These are phyloP conservation scores for Xylota segnis DNA, from an alignment of 2,888 invertebrate genomes.

Conservation along the genomic window DNA sequence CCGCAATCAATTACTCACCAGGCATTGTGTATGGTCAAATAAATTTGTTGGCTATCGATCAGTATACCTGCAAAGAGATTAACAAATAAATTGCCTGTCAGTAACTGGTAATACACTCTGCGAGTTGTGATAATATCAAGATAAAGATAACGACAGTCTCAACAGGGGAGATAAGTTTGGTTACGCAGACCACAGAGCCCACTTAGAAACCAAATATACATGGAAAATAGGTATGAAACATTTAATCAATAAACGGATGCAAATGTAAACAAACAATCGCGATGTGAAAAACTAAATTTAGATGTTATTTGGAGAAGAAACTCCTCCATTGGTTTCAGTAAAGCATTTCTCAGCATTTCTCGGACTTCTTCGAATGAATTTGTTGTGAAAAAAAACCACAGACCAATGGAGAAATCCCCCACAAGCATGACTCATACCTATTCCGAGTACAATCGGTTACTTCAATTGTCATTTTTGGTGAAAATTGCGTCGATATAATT, in stretches of 20 bases:
- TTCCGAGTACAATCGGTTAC: conserved; percentile 32
- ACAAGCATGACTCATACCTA: conserved; percentile 56
- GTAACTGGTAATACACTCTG: background rate
- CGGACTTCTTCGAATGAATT: conserved; percentile 38
- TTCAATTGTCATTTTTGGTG: conserved; percentile 30
- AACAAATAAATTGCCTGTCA: conserved; percentile 26
- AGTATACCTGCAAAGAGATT: conserved; percentile 60
- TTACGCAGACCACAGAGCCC: background rate
- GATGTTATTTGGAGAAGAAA: conserved; percentile 16
- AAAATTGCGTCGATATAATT: conserved; percentile 64
- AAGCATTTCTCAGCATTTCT: conserved; percentile 23
- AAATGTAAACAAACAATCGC: conserved; percentile 59
- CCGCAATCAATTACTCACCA: conserved; percentile 60
- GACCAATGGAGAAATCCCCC: conserved; percentile 33
- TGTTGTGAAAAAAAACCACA: conserved; percentile 43
- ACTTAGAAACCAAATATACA: too few relatives aligned
- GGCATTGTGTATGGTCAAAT: conserved; percentile 37
- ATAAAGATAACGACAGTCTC: conserved; percentile 20
- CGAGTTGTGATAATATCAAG: conserved; percentile 6
- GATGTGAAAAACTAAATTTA: conserved; percentile 11
- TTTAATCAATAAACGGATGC: conserved; percentile 19
- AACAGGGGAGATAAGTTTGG: background rate
- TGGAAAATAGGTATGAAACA: background rate
- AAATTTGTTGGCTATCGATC: conserved; percentile 46
- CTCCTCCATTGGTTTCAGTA: background rate